A percentile compares a stretch with the other conserved stretches of the same genome.
Conservation (phyloP, 2,113 vertebrate genomes). For the Lepisosteus oculatus region DNA sequence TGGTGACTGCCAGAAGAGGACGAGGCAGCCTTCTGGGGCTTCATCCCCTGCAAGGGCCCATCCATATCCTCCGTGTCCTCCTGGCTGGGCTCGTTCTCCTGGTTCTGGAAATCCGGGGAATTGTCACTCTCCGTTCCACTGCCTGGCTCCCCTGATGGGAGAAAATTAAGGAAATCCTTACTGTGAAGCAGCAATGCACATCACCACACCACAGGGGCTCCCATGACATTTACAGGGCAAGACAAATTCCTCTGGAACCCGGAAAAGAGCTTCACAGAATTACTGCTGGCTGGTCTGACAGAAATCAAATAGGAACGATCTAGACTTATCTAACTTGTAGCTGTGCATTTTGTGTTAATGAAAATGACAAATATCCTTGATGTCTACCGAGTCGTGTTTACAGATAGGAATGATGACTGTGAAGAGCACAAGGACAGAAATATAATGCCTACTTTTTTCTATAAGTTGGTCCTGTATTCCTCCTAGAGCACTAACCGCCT, state of each 20-base stretch:
- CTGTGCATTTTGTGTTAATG: too few species aligned
- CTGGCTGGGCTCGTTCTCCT: conserved; percentile 93
- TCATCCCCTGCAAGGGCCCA: conserved; percentile 86
- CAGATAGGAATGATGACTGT: neutral
- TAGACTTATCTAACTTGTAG: too few species aligned
- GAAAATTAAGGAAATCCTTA: too few species aligned
- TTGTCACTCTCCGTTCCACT: conserved; percentile 95
- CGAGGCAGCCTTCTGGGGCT: conserved; percentile 93
- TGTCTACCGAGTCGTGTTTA: neutral
- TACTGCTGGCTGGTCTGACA: too few species aligned
- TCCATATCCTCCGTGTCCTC: conserved; percentile 93
- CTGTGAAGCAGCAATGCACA: too few species aligned
- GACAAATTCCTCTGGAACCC: too few species aligned
- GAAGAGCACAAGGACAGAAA: neutral
- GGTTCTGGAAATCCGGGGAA: conserved; percentile 96
- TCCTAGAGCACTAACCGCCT: conserved; percentile 93
- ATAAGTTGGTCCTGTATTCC: conserved; percentile 96
- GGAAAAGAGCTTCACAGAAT: too few species aligned
- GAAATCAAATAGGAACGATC: too few species aligned
- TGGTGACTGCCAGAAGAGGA: conserved; percentile 92
- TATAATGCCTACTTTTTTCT: conserved; percentile 85
- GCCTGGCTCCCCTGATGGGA: conserved; percentile 81
- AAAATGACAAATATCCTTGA: neutral
- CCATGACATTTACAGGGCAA: too few species aligned
- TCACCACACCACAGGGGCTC: too few species aligned